These are phyloP conservation scores for Callyntrura guangdongensis DNA, from an alignment of 2,888 invertebrate species.

Conservation along the genomic window DNA sequence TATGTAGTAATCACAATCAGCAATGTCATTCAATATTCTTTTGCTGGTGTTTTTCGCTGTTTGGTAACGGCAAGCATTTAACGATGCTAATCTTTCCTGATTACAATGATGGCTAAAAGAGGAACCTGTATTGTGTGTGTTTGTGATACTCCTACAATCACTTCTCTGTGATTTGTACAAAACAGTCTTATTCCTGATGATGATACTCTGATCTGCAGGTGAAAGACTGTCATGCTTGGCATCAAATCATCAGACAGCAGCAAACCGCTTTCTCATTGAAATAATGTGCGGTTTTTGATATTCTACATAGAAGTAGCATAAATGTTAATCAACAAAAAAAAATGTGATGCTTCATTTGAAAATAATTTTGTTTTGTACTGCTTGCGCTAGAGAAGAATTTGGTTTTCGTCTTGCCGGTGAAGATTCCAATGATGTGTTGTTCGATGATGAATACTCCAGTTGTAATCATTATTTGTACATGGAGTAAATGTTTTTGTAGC, in stretches of 20 bases:
- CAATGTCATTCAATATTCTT: background rate
- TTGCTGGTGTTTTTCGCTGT: background rate
- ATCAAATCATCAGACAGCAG: background rate
- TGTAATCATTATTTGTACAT: too few species aligned
- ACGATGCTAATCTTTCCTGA: conserved; percentile 50
- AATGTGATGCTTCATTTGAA: too few species aligned
- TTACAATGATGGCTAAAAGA: conserved; percentile 43
- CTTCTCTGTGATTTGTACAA: background rate
- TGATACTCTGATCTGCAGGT: conserved; percentile 1
- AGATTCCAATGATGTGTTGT: too few species aligned
- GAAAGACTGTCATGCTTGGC: conserved; percentile 18
- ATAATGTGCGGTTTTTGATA: background rate
- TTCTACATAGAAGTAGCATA: too few species aligned
- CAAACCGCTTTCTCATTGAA: background rate
- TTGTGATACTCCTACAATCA: background rate
- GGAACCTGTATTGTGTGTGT: background rate
- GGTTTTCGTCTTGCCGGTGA: too few species aligned
- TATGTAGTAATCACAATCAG: background rate
- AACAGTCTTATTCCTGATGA: background rate
- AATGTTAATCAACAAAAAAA: too few species aligned
- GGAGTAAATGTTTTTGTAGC: too few species aligned
- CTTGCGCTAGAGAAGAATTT: too few species aligned
- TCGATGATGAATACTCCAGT: too few species aligned
- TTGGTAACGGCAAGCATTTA: conserved; percentile 11
- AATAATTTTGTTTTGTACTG: too few species aligned